Evolutionary conservation across 2,888 invertebrate species (phyloP).

Genomic region (Neria commutata): DNA sequence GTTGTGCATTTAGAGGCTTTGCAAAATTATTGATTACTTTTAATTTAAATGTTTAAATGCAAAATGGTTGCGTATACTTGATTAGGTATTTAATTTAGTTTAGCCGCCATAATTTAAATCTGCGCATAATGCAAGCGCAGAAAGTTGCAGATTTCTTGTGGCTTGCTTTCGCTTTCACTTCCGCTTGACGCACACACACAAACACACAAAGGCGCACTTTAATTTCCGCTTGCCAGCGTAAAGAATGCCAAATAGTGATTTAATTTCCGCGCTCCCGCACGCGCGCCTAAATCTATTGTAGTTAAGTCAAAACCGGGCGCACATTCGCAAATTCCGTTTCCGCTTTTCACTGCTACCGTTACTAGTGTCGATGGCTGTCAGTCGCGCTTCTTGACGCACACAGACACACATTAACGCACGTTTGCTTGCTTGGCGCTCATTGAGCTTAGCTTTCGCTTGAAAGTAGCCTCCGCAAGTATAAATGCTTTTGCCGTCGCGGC

Average conservation of each 20-base stretch:
- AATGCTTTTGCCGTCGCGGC: constrained; percentile 18
- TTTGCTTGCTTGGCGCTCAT: no score
- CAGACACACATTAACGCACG: no score
- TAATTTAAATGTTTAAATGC: no score
- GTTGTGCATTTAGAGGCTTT: no score
- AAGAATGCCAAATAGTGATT: background rate
- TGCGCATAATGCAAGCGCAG: background rate
- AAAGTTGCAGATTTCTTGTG: constrained; percentile 1
- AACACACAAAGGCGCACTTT: background rate
- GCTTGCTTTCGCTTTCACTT: constrained; percentile 21
- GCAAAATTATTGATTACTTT: no score
- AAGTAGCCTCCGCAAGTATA: background rate
- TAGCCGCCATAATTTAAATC: constrained; percentile 10
- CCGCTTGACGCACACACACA: constrained; percentile 7
- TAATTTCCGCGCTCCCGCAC: no score
- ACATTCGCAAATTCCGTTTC: background rate
- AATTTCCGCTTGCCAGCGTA: background rate
- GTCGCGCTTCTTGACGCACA: constrained; percentile 5
- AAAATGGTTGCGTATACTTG: no score
- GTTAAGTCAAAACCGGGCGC: no score
- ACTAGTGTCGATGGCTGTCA: no score
- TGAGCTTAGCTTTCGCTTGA: no score
- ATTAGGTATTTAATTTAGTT: no score
- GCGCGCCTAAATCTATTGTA: no score
- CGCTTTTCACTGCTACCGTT: constrained; percentile 20